Evolutionary conservation across 2,888 invertebrate genomes (phyloP).

Genomic region (Megalurothrips usitatus): DNA sequence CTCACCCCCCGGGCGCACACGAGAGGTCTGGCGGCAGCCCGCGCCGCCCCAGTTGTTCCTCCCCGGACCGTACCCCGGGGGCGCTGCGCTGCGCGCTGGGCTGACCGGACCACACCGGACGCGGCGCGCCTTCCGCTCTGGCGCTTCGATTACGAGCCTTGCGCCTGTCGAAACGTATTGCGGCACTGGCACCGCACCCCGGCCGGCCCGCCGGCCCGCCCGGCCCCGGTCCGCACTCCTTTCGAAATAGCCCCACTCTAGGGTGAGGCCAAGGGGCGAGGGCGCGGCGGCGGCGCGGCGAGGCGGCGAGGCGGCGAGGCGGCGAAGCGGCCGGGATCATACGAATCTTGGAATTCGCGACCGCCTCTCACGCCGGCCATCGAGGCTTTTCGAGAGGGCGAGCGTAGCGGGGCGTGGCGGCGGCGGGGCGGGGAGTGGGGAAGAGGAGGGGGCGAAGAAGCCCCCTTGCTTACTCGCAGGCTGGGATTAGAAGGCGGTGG

Average conservation of each 20-base stretch:
- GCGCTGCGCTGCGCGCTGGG: too few relatives aligned
- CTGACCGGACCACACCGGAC: too few relatives aligned
- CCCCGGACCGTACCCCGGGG: too few relatives aligned
- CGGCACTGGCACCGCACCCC: neutral
- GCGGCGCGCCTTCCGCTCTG: neutral
- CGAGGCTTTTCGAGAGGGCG: neutral
- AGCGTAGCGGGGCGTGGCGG: neutral
- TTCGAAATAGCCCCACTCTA: neutral
- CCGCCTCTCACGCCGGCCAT: neutral
- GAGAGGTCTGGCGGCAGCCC: too few relatives aligned
- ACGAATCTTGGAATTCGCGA: slow-evolving; percentile 13
- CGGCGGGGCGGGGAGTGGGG: neutral
- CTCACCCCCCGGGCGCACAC: too few relatives aligned
- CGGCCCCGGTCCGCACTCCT: neutral
- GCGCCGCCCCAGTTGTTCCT: too few relatives aligned
- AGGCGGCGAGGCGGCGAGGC: neutral
- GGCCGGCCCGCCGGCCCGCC: neutral
- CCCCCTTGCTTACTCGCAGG: neutral
- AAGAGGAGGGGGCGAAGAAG: neutral
- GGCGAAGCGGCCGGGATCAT: neutral
- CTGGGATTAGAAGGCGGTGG: slow-evolving; percentile 19
- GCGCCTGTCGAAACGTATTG: neutral
- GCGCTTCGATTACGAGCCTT: neutral
- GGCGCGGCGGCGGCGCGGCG: neutral
- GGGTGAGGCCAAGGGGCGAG: neutral